phyloP scores from a whole-genome alignment of 2,113 vertebrate genomes.

The Neomonachus schauinslandi region DNA sequence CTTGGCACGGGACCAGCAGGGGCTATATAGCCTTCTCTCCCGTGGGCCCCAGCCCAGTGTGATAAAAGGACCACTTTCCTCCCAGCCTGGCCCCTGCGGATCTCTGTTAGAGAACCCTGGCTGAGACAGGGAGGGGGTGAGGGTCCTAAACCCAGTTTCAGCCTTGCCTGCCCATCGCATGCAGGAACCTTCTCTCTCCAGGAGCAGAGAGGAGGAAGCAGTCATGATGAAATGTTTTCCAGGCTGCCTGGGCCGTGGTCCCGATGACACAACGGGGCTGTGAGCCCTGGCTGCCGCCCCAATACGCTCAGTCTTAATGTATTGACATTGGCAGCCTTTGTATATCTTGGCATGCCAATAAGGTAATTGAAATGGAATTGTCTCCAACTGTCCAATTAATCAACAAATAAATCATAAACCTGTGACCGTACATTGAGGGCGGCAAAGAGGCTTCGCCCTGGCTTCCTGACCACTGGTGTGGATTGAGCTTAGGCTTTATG shows the following conservation, averaged over 20 bases:
- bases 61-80: fast-evolving
- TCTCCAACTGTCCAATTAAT: conserved; percentile 75
- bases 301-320: neutral
- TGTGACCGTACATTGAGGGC: neutral
- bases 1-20: fast-evolving
- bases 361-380: conserved; percentile 77
- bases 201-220: neutral
- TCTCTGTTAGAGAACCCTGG: neutral
- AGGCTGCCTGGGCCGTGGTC: neutral
- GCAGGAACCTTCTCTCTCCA: neutral
- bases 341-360: conserved; percentile 53
- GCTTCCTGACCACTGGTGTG: neutral
- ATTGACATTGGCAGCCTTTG: conserved; percentile 63
- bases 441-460: neutral
- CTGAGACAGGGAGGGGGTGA: neutral
- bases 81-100: neutral
- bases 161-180: fast-evolving
- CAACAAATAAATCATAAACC: conserved; percentile 79
- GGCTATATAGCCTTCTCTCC: neutral
- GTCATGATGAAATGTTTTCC: fast-evolving
- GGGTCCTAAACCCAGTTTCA: neutral
- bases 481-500: neutral
- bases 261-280: neutral
- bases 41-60: fast-evolving
- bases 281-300: conserved; percentile 41